Conservation (phyloP, 2,113 vertebrate species). For the Centropus unirufus region DNA sequence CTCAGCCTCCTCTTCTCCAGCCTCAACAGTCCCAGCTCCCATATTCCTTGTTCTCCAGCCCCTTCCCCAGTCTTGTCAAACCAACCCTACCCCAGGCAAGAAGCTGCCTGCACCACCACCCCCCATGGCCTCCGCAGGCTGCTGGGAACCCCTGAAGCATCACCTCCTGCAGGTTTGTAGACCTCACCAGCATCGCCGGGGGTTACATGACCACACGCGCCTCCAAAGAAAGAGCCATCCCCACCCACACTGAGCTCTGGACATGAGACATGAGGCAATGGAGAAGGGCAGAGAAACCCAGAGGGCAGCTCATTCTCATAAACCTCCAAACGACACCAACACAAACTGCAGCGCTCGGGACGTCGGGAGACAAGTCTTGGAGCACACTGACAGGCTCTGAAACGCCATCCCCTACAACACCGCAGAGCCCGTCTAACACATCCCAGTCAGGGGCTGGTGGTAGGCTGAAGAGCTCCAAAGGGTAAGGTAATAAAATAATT, state of each 20-base stretch:
- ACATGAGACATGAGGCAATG: background rate
- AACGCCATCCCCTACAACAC: background rate
- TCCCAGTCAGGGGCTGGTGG: background rate
- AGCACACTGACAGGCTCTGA: background rate
- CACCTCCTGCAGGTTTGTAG: background rate
- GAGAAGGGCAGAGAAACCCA: background rate
- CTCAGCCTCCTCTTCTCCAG: too few species aligned
- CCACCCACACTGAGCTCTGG: background rate
- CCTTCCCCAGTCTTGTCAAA: background rate
- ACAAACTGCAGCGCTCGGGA: accelerated
- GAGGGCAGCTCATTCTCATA: background rate
- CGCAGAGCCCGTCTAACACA: accelerated
- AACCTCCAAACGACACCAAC: background rate
- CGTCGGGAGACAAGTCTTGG: background rate
- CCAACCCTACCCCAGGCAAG: background rate
- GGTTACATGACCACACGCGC: accelerated
- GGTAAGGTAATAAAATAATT: background rate
- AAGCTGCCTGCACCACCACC: background rate
- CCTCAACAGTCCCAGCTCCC: too few species aligned
- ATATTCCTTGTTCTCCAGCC: too few species aligned
- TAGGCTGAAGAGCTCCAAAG: background rate
- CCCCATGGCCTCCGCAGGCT: background rate
- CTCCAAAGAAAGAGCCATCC: background rate
- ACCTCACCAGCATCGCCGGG: too few species aligned
- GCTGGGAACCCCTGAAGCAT: background rate